Evolutionary conservation across 2,113 vertebrate species (phyloP), one percentile per base, ranked within the genome.

Genomic region (Phalacrocorax brasilianus): DNA sequence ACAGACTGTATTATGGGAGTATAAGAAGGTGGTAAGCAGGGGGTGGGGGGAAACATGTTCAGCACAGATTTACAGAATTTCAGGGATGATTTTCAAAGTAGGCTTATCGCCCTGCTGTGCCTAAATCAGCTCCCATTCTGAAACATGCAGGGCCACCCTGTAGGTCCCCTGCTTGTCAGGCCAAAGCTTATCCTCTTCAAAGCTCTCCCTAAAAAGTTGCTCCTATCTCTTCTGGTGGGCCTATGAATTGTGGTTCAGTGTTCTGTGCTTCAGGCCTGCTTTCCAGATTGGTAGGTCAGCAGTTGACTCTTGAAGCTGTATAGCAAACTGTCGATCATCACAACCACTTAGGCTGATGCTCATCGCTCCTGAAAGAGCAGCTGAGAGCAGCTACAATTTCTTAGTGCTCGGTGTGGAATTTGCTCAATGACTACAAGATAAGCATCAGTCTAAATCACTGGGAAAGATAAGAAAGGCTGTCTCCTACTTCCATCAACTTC

Each of bases 141-240:
- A 78, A 78, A 79, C 28, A 22, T 45, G 42, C 50, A 85, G 45
- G 15, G 26, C 12, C 27, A 50, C 33, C 28, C 40, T 61, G 7
- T 16, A 73, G 33, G 40, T 44, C 67, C 17, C 22, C n/a, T 80
- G 45, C 22, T 18, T 28, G 22, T 52, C n/a, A 81, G 50, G 22
- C 33, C 65, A 89, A 66, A 89, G 70, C 11, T 74, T 62, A 17
- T 44, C 8, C 19, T 80, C 63, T 76, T 81, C 47, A 89, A 75
- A 94, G 82, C 35, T 67, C 21, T 59, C 22, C 28, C 61, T 75
- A 73, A 65, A 74, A 87, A 67, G 27, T 74, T 56, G 35, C 16
- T 93, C 18, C 81, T 68, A 10, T 68, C 56, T 87, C 47, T 94
- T 75, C 56, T 82, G 74, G n/a, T 89, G 78, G 38, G 35, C 23